These are phyloP conservation scores for Cataglyphis hispanica DNA, from an alignment of 1,140 invertebrate species.

Conservation along the genomic window DNA sequence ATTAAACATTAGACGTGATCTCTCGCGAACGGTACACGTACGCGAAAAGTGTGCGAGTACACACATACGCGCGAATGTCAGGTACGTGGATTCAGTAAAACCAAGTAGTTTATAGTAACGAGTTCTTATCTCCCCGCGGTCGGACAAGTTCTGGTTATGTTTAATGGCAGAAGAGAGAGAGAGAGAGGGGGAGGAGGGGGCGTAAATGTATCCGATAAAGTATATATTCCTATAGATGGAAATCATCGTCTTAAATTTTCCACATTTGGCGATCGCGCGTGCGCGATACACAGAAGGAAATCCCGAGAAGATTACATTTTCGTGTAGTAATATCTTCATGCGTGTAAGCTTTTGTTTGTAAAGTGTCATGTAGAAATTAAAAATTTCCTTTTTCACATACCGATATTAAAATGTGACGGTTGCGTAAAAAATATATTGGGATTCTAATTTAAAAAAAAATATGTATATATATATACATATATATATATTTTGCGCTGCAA, in stretches of 20 bases:
- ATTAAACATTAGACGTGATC: slow-evolving; percentile 54
- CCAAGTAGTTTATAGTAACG: slow-evolving; percentile 51
- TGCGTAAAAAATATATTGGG: too few relatives aligned
- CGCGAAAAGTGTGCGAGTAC: slow-evolving; percentile 25
- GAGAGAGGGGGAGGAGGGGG: neutral
- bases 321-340: neutral
- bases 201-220: slow-evolving; percentile 35
- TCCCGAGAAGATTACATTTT: neutral
- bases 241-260: slow-evolving; percentile 38
- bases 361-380: too few relatives aligned
- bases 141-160: slow-evolving; percentile 46
- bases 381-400: too few relatives aligned
- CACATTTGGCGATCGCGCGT: neutral
- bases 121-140: slow-evolving; percentile 52
- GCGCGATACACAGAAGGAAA: neutral
- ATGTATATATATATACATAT: too few relatives aligned
- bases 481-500: too few relatives aligned
- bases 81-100: slow-evolving; percentile 61
- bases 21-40: slow-evolving; percentile 48
- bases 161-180: slow-evolving; percentile 22
- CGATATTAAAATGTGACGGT: too few relatives aligned
- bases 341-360: too few relatives aligned
- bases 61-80: slow-evolving; percentile 26
- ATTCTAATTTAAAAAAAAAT: too few relatives aligned
- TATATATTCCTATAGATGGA: slow-evolving; percentile 4